These are phyloP conservation scores for Drosophila azteca DNA, from an alignment of 1,140 invertebrate genomes.

Conservation along the genomic window DNA sequence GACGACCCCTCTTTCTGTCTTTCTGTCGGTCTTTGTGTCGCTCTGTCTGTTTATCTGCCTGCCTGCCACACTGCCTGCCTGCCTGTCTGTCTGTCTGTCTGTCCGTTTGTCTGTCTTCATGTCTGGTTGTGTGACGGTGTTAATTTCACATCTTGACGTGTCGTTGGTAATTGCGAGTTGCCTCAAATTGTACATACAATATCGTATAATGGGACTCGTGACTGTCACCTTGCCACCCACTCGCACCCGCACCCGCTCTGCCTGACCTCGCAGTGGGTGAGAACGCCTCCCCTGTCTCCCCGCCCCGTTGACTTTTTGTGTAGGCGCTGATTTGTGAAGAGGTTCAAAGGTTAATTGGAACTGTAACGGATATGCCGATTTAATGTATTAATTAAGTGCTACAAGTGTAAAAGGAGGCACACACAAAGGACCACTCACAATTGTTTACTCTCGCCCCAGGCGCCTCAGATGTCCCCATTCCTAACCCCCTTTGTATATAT, in stretches of 20 bases:
- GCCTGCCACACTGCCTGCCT: constrained; percentile 27
- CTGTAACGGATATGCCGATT: constrained; percentile 74
- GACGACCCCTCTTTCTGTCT: constrained; percentile 17
- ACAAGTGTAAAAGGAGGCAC: constrained; percentile 46
- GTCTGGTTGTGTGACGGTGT: constrained; percentile 76
- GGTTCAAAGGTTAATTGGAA: constrained; percentile 78
- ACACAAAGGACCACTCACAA: constrained; percentile 23
- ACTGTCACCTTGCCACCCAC: constrained; percentile 44
- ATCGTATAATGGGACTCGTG: constrained; percentile 68
- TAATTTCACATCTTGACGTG: constrained; percentile 82
- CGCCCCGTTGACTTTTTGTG: constrained; percentile 48
- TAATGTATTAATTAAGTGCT: constrained; percentile 79
- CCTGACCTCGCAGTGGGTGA: not conserved
- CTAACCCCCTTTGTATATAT: no score
- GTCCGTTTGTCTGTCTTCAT: constrained; percentile 26
- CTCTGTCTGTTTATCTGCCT: constrained; percentile 29
- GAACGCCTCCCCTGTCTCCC: no score
- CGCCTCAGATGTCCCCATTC: not conserved
- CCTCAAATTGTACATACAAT: constrained; percentile 71
- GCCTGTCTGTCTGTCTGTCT: constrained; percentile 1
- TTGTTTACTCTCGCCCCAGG: constrained; percentile 21
- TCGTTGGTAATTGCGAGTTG: constrained; percentile 81
- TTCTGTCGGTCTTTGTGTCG: constrained; percentile 51
- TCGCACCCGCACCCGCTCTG: not conserved
- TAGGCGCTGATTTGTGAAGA: constrained; percentile 74